phyloP scores from a whole-genome alignment of 2,888 invertebrate species.

The Diplolepis rosae region DNA sequence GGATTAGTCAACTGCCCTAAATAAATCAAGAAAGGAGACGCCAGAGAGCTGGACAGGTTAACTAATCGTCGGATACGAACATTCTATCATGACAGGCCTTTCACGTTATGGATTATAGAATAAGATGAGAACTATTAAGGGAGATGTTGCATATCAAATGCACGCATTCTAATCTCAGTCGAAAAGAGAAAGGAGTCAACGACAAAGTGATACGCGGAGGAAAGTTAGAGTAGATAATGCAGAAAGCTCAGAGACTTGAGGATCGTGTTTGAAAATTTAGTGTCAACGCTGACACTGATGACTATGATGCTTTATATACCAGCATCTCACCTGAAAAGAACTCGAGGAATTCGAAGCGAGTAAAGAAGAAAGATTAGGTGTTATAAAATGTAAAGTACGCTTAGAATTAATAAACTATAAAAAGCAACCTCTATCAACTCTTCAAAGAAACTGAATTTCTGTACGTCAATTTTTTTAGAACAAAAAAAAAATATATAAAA shows the following conservation, averaged over 20 bases:
- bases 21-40: slow-evolving; percentile 62
- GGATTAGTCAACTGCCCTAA: slow-evolving; percentile 64
- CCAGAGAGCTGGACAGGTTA: slow-evolving; percentile 48
- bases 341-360: not conserved
- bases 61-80: slow-evolving; percentile 48
- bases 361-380: not conserved
- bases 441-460: no score
- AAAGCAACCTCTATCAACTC: not conserved
- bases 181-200: slow-evolving; percentile 7
- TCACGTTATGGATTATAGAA: slow-evolving; percentile 53
- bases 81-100: slow-evolving; percentile 55
- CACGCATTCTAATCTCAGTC: slow-evolving; percentile 21
- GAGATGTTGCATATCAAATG: slow-evolving; percentile 32
- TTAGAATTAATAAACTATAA: not conserved
- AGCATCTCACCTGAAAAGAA: not conserved
- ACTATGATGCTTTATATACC: not conserved
- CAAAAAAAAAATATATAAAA: no score
- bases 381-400: not conserved
- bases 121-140: slow-evolving; percentile 35
- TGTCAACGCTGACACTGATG: slow-evolving; percentile 21
- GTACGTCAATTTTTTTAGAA: no score
- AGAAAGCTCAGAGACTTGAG: not conserved
- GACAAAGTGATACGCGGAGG: not conserved
- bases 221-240: slow-evolving; percentile 13
- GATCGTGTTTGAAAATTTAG: not conserved